These are phyloP conservation scores for Drosophila cognata DNA, from an alignment of 2,888 invertebrate species.

Conservation along the genomic window DNA sequence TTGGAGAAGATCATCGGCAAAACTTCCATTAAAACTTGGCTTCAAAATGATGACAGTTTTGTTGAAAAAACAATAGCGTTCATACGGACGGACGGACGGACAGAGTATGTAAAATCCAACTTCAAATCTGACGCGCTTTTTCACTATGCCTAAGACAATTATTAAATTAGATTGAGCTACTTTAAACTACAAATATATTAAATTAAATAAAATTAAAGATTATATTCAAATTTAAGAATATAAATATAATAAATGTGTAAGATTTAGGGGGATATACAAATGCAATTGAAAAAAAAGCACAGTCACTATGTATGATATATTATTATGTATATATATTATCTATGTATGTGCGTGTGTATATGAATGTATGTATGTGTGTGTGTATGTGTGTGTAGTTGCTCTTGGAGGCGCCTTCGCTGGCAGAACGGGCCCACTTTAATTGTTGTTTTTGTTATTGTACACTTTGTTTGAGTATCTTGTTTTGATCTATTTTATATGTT, in stretches of 20 bases:
- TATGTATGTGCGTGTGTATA: not conserved
- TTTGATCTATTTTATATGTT: slow-evolving; percentile 16
- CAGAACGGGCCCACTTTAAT: slow-evolving; percentile 62
- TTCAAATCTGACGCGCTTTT: slow-evolving; percentile 13
- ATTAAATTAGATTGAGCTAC: too few relatives aligned
- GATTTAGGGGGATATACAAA: not conserved
- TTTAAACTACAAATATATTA: not conserved
- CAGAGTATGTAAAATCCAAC: not conserved
- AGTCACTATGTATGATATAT: not conserved
- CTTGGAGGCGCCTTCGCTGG: slow-evolving; percentile 66
- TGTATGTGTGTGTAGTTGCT: slow-evolving; percentile 10
- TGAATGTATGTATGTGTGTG: not conserved
- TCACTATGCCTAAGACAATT: not conserved
- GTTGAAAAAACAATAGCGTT: too few relatives aligned
- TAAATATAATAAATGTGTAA: not conserved
- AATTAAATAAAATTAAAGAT: not conserved
- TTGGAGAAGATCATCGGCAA: not conserved
- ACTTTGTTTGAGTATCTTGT: slow-evolving; percentile 1
- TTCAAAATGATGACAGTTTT: too few relatives aligned
- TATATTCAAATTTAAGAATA: not conserved
- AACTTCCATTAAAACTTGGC: too few relatives aligned
- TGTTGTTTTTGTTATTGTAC: slow-evolving; percentile 5
- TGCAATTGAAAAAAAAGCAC: not conserved
- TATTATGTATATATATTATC: not conserved
- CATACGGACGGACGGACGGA: too few relatives aligned